phyloP scores from a whole-genome alignment of 2,888 invertebrate genomes.

The Criorhina ranunculi region DNA sequence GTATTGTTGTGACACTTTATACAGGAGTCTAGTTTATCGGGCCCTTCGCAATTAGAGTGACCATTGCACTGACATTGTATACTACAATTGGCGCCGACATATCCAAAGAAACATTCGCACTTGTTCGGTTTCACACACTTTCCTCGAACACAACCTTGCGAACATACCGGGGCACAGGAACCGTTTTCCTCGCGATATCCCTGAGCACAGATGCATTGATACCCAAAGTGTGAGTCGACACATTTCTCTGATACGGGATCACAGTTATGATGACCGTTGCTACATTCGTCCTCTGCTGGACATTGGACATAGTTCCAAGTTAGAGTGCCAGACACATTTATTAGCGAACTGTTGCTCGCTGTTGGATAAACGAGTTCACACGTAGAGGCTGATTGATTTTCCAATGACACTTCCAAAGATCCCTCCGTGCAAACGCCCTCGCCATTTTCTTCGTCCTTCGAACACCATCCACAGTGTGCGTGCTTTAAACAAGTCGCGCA shows the following conservation, averaged over 20 bases:
- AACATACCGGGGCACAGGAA: slow-evolving; percentile 92
- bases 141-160: slow-evolving; percentile 94
- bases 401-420: slow-evolving; percentile 89
- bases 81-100: slow-evolving; percentile 96
- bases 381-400: slow-evolving; percentile 86
- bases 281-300: slow-evolving; percentile 97
- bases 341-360: slow-evolving; percentile 81
- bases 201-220: slow-evolving; percentile 92
- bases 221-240: slow-evolving; percentile 89
- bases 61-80: slow-evolving; percentile 98
- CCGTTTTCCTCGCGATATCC: slow-evolving; percentile 88
- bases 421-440: slow-evolving; percentile 96
- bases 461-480: slow-evolving; percentile 98
- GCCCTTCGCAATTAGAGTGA: slow-evolving; percentile 95
- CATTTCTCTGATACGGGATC: slow-evolving; percentile 94
- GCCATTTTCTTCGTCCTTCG: slow-evolving; percentile 88
- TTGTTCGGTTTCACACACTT: slow-evolving; percentile 92
- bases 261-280: slow-evolving; percentile 95
- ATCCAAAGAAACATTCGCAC: slow-evolving; percentile 97
- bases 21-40: slow-evolving; percentile 92
- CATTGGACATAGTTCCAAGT: slow-evolving; percentile 96
- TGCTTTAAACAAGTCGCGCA: slow-evolving; percentile 94
- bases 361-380: slow-evolving; percentile 86
- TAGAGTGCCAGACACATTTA: slow-evolving; percentile 86
- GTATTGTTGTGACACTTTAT: slow-evolving; percentile 95